Percentiles rank a stretch among this genome's conserved stretches.
Evolutionary conservation across 2,113 vertebrate genomes (phyloP).

Genomic region (Microcebus ravelobensis): DNA sequence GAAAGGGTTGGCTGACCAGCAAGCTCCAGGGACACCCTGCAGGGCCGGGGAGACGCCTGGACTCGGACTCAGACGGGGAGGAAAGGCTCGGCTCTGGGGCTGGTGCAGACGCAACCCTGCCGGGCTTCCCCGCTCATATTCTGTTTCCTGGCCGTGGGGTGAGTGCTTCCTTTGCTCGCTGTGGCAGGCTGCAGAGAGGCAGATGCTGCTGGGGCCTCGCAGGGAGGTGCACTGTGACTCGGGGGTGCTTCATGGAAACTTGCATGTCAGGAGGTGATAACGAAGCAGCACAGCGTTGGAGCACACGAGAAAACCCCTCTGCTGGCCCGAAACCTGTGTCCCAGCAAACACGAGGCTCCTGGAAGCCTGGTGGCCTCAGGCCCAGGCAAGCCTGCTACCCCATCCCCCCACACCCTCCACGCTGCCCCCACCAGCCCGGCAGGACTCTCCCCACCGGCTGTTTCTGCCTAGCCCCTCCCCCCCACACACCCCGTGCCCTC

Average conservation of each 20-base stretch:
- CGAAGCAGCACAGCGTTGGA: fast-evolving
- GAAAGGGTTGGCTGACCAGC: neutral
- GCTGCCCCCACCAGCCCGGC: no score
- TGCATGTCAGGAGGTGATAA: neutral
- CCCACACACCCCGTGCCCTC: no score
- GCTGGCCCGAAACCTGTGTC: neutral
- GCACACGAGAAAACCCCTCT: neutral
- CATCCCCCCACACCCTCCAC: no score
- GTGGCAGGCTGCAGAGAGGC: no score
- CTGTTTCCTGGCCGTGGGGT: no score
- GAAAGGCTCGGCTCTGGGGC: neutral
- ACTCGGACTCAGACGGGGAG: fast-evolving
- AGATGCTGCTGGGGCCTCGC: fast-evolving
- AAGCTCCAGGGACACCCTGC: neutral
- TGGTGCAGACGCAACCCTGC: neutral
- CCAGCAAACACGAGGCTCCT: neutral
- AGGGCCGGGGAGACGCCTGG: fast-evolving
- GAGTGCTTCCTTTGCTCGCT: no score
- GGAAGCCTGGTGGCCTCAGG: neutral
- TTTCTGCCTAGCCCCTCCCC: neutral
- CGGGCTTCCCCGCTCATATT: fast-evolving
- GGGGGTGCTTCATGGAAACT: neutral
- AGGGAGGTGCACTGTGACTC: neutral
- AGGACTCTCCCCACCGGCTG: neutral
- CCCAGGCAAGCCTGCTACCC: fast-evolving